These are phyloP conservation scores for Cephus sareptanus DNA, from an alignment of 2,888 invertebrate genomes.

Conservation along the genomic window DNA sequence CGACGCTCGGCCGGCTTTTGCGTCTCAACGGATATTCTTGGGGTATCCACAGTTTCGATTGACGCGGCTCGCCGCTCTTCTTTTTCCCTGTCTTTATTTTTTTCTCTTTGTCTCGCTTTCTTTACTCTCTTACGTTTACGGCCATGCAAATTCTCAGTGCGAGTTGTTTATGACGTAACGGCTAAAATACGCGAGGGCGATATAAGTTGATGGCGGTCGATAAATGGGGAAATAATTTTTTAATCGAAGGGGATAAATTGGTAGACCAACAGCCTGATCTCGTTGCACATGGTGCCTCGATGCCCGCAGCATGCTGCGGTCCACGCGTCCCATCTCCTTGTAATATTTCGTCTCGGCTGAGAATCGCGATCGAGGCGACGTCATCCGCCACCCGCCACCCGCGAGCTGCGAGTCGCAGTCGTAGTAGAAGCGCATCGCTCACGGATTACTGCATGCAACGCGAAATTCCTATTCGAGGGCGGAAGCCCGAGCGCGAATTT, in stretches of 20 bases:
- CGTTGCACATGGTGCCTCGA: neutral
- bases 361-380: neutral
- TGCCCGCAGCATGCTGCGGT: neutral
- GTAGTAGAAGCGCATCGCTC: neutral
- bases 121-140: no score
- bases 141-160: neutral
- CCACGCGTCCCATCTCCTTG: neutral
- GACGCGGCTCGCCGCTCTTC: neutral
- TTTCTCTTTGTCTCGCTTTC: no score
- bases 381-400: neutral
- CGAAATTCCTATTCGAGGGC: neutral
- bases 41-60: neutral
- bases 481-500: neutral
- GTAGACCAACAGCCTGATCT: neutral
- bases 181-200: neutral
- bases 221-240: neutral
- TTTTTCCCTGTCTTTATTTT: neutral
- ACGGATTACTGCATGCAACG: neutral
- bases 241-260: neutral
- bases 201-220: neutral
- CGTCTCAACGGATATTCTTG: neutral
- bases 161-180: neutral
- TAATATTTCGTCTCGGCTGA: neutral
- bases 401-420: neutral
- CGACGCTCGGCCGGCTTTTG: neutral